Evolutionary conservation across 2,888 invertebrate species (phyloP), one percentile per base, ranked within the genome.

Genomic region (Mystacides longicornis): DNA sequence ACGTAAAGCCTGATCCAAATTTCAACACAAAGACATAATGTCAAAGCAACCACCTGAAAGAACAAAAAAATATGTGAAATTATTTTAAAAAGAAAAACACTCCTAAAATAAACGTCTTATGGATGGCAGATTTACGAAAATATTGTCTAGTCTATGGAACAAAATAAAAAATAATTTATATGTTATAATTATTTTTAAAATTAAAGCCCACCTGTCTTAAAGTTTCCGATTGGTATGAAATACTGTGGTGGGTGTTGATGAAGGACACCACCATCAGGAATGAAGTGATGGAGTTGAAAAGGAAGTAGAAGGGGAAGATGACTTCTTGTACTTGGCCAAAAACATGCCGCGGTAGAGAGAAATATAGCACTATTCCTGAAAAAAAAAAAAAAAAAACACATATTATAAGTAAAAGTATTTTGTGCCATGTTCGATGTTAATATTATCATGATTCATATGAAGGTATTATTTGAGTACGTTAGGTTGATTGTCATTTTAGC

Each of bases 241-340:
- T 65, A 19, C 67, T 63, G 22, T 79, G 80, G 67, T 86, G 85
- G 59, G 81, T 80, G 62, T 81, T 78, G 65, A 82, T 76, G 70
- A 87, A 91, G 19, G 87, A 80, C 23, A 87, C 72, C 21, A 90
- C 73, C 0, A 87, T 89, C 42, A 83, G 74, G 46, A 90, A 78
- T 67, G 89, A 89, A 58, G 91, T 75, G 60, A 80, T 68, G 14
- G 88, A 81, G 68, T 91, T 92, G 65, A 91, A 77, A 16, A 87
- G 81, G 72, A 91, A 93, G 73, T 92, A 93, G 65, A 86, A 85
- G 1, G 93, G 93, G 70, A 93, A 93, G 56, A 93, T 74, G 42
- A 89, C 83, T 60, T 88, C 85, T 70, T 94, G 93, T 16, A 93
- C 89, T 64, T 86, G 84, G 0, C 92, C 93, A 71, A 94, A 93